Base-by-base conservation (phyloP, 1,140 invertebrate genomes). In the Drosophila tani region DNA sequence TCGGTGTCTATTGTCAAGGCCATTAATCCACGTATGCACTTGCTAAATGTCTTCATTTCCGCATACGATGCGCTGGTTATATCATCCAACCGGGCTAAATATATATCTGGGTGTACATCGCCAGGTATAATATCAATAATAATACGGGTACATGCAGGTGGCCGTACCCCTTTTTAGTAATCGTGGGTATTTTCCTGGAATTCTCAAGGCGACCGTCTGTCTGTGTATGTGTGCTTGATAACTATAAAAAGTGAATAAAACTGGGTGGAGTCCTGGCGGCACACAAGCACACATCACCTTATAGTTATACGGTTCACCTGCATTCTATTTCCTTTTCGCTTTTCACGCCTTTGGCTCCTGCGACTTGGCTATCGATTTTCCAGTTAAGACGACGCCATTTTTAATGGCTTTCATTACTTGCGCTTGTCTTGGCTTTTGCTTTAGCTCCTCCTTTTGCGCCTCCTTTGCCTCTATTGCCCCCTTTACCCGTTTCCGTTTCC, bases 361-460 rank as follows among this genome's bases (percentile, higher is more conserved):
- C 53, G 71, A 57, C 77, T 67, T 38, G 60, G 47, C 40, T 81
- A 87, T 87, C 83, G 83, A 87, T 87, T 87, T 87, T 87, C 73
- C 68, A 60, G 64, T 67, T 88, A 70, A 88, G 77, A 68, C 84
- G 77, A 50, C 84, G 84, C 84, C 84, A 83, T 87, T 87, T 88
- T 87, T 87, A 87, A 87, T 87, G 77, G 76, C 76, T 83, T 87
- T 87, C 84, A 87, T 87, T 87, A 88, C 84, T 88, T 71, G 64
- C 57, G 71, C 60, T 71, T 65, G 75, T 79, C 75, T 64, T 62
- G 74, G 56, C 73, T 43, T 50, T 35, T 59, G 27, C 60, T 29
- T 60, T 66, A 24, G 56, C 60, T 41, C 45, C 27, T 47, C n/a
- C 49, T 24, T 45, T 19, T 32, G 9, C 53, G 38, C 14, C 41